Evolutionary conservation across 2,797 vertebrate genomes (phyloP).

Genomic region (Poecilia wingei): DNA sequence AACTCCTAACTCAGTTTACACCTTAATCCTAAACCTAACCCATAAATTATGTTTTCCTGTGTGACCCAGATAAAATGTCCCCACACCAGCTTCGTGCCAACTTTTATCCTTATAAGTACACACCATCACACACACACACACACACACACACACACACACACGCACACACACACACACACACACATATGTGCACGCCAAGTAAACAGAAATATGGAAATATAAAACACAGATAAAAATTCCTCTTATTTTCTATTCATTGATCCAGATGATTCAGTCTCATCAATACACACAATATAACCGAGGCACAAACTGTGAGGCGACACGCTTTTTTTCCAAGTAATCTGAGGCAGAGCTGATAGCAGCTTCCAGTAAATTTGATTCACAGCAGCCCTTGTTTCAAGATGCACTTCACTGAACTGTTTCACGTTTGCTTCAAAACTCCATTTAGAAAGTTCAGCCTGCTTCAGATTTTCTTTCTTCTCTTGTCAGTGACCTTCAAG

Average conservation of each 20-base stretch:
- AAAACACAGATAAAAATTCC: not conserved
- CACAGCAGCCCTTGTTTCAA: constrained; percentile 2
- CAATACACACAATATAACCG: not conserved
- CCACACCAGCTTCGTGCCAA: not conserved
- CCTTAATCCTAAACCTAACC: not conserved
- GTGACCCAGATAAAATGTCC: not conserved
- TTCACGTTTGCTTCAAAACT: constrained; percentile 1
- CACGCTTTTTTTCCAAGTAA: not conserved
- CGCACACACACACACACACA: not conserved
- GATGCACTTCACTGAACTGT: constrained; percentile 7
- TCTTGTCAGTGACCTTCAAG: constrained; percentile 24
- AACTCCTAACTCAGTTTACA: not conserved
- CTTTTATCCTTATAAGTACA: not conserved
- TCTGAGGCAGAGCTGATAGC: constrained; percentile 5
- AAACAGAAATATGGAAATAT: not conserved
- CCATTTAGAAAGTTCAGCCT: not conserved
- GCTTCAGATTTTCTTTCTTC: constrained; percentile 2
- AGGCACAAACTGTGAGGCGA: not conserved
- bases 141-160: too few species aligned
- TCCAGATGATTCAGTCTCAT: not conserved
- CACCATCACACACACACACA: too few species aligned
- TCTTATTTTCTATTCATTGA: not conserved
- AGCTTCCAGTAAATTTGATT: not conserved
- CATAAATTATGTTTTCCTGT: not conserved
- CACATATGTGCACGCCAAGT: not conserved